These are phyloP conservation scores for Zaprionus ghesquierei DNA, from an alignment of 1,140 invertebrate genomes.

Conservation along the genomic window DNA sequence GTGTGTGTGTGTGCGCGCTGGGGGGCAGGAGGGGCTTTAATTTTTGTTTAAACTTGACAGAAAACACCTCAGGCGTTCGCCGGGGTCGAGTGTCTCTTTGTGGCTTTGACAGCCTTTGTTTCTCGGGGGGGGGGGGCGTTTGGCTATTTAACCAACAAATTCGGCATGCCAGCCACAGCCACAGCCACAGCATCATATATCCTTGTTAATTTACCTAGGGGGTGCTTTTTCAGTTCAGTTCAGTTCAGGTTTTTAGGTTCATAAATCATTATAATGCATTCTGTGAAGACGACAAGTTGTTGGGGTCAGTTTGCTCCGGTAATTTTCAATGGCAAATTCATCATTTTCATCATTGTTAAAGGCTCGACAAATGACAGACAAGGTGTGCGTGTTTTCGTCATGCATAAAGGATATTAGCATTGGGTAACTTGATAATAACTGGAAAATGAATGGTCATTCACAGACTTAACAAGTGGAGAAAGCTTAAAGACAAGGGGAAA, in stretches of 20 bases:
- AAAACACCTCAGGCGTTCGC: slow-evolving; percentile 67
- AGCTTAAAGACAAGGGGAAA: neutral
- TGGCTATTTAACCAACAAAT: slow-evolving; percentile 54
- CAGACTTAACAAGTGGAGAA: too few species aligned
- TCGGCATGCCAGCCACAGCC: slow-evolving; percentile 41
- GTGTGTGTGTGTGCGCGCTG: neutral
- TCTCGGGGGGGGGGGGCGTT: slow-evolving; percentile 28
- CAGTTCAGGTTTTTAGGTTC: slow-evolving; percentile 14
- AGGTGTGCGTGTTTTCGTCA: neutral
- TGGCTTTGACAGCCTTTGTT: slow-evolving; percentile 75
- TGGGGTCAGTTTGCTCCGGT: slow-evolving; percentile 52
- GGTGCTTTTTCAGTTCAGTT: slow-evolving; percentile 28
- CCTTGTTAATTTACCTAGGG: slow-evolving; percentile 72
- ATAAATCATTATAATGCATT: slow-evolving; percentile 78
- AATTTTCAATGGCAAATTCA: slow-evolving; percentile 59
- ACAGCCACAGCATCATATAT: slow-evolving; percentile 59
- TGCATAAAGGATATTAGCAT: neutral
- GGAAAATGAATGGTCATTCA: neutral
- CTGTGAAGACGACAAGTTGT: slow-evolving; percentile 63
- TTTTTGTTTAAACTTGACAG: slow-evolving; percentile 71
- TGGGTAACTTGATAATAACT: neutral
- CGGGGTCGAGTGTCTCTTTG: slow-evolving; percentile 74
- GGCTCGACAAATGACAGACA: slow-evolving; percentile 4
- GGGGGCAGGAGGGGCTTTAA: slow-evolving; percentile 55
- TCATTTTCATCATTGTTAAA: slow-evolving; percentile 40